Evolutionary conservation across 2,888 invertebrate species (phyloP), one percentile per base, ranked within the genome.

Genomic region (Oxytorus armatus): DNA sequence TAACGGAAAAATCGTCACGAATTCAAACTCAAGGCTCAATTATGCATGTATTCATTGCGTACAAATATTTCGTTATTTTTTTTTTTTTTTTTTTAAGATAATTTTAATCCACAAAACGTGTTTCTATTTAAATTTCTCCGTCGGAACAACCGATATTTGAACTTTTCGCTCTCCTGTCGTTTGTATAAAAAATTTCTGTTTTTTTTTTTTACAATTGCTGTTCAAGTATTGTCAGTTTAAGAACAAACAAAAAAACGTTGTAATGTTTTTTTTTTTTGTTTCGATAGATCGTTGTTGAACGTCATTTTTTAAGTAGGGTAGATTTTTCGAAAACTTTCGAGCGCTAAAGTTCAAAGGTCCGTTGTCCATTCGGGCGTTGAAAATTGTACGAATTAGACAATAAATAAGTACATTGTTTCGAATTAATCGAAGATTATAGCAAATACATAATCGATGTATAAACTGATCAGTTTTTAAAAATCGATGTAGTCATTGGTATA

Each of bases 351-450:
- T 63, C 21, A 49, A 57, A 59, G 10, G 55, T 42, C 66, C 36
- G 47, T 51, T 11, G 25, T 72, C 11, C 61, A 10, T 61, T 18
- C 18, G 33, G n/a, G 70, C 55, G 25, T 73, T 68, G 33, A 21
- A 77, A 73, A 63, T 76, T 65, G 65, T 76, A 80, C 76, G 72
- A 63, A 73, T 80, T 42, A 33, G 47, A 68, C 72, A 55, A 57
- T 70, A 73, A 77, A 73, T 77, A 80, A 80, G 79, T 79, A 75
- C 74, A 80, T 49, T 55, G 16, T n/a, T 63, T 80, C 70, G 70
- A 76, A 55, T 66, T n/a, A 11, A 80, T 73, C 72, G 55, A 80
- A 73, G n/a, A n/a, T n/a, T 29, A 51, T 70, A 59, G 55, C 73
- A 69, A 78, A 70, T 70, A 57, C 21, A 74, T 11, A 29, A 72